These are phyloP conservation scores for Catostylus mosaicus DNA, from an alignment of 30 jellyfish, hydroid and myxozoan species.

Conservation along the genomic window DNA sequence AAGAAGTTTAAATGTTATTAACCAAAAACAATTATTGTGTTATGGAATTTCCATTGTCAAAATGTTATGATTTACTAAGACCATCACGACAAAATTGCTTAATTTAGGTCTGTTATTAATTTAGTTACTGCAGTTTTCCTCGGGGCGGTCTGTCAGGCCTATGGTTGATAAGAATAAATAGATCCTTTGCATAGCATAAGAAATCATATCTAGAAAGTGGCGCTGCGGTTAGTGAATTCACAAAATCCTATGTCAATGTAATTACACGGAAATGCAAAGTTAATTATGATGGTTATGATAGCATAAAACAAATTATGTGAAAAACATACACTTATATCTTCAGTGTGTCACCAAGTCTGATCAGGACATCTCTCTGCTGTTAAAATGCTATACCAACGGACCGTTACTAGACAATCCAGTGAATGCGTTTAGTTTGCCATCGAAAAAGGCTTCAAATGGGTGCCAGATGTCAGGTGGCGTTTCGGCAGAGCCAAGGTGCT, in stretches of 20 bases:
- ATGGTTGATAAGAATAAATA: conserved; percentile 23
- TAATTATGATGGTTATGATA: conserved; percentile 35
- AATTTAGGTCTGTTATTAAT: conserved; percentile 23
- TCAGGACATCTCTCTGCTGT: too few relatives aligned
- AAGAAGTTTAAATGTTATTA: not conserved
- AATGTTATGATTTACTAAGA: conserved; percentile 15
- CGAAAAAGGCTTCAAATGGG: too few relatives aligned
- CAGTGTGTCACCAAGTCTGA: too few relatives aligned
- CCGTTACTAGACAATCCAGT: too few relatives aligned
- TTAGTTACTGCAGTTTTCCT: conserved; percentile 14
- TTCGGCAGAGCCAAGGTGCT: too few relatives aligned
- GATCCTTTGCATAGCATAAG: conserved; percentile 21
- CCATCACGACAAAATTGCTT: conserved; percentile 21
- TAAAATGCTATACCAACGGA: too few relatives aligned
- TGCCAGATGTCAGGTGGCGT: too few relatives aligned
- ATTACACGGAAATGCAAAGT: conserved; percentile 36
- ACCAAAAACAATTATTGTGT: conserved; percentile 12
- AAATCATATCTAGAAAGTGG: conserved; percentile 30
- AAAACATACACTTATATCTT: conserved; percentile 17
- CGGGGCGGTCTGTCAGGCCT: conserved; percentile 53
- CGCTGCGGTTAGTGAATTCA: conserved; percentile 52
- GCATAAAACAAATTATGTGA: not conserved
- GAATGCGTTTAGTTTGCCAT: too few relatives aligned
- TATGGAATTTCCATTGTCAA: not conserved
- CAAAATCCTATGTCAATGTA: conserved; percentile 30